Percentiles rank a stretch among this genome's conserved stretches.
Evolutionary conservation across 1,140 invertebrate genomes (phyloP).

Genomic region (Aplysia californica): DNA sequence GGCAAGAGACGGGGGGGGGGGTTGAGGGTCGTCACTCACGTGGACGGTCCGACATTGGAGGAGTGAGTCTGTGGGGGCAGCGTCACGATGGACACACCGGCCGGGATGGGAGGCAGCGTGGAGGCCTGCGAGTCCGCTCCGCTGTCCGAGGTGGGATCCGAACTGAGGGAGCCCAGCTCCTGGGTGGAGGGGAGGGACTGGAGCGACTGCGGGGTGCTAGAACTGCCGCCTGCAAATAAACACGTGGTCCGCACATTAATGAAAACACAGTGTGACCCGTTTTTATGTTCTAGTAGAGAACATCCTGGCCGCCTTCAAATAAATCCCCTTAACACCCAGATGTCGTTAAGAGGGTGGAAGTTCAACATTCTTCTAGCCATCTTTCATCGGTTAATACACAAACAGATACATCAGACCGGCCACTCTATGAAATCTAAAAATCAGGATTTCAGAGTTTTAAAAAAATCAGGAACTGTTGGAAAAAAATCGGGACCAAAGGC

Average conservation of each 20-base stretch:
- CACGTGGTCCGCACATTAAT: background rate
- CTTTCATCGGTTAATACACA: no score
- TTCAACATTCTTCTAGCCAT: no score
- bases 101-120: slow-evolving; percentile 1
- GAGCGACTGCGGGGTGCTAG: background rate
- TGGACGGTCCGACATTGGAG: background rate
- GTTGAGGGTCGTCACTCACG: slow-evolving; percentile 25
- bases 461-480: no score
- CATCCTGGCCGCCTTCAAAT: no score
- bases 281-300: background rate
- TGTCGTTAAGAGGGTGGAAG: no score
- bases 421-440: no score
- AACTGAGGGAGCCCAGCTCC: background rate
- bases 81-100: slow-evolving; percentile 24
- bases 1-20: no score
- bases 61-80: background rate
- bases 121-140: slow-evolving; percentile 12
- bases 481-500: no score
- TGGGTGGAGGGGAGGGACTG: background rate
- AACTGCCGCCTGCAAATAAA: background rate
- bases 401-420: no score
- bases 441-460: no score
- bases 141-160: background rate
- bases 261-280: background rate
- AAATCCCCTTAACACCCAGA: no score